Percentiles rank a stretch among this genome's conserved stretches.
Conservation (phyloP, 1,140 invertebrate genomes). For the Laodelphax striatellus region DNA sequence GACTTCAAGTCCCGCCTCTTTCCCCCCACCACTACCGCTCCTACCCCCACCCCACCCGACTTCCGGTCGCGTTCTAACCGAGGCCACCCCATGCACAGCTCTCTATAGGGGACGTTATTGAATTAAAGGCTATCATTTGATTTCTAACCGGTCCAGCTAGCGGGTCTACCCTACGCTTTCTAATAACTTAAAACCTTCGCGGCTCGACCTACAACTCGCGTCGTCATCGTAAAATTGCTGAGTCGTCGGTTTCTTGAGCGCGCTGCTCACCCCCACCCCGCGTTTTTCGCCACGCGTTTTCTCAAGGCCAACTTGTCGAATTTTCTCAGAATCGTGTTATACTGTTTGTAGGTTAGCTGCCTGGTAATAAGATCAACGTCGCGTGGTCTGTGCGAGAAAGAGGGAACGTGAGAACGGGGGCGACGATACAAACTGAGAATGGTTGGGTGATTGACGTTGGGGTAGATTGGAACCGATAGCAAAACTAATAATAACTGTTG, state of each 20-base stretch:
- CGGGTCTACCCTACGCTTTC: constrained; percentile 28
- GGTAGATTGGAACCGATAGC: too few relatives aligned
- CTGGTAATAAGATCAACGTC: too few relatives aligned
- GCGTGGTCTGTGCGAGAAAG: too few relatives aligned
- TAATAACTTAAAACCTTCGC: constrained; percentile 2
- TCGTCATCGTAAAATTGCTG: constrained; percentile 23
- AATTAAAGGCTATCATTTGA: constrained; percentile 64
- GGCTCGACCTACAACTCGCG: constrained; percentile 33
- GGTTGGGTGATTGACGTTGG: too few relatives aligned
- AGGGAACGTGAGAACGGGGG: too few relatives aligned
- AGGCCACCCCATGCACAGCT: constrained; percentile 12
- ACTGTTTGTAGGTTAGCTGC: background rate
- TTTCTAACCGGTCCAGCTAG: constrained; percentile 48
- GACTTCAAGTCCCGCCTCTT: background rate
- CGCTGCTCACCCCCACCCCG: background rate
- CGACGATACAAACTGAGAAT: too few relatives aligned
- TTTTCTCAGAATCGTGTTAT: constrained; percentile 1
- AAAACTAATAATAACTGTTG: too few relatives aligned
- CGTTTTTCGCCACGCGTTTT: too few relatives aligned
- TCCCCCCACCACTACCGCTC: background rate
- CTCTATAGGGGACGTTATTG: constrained; percentile 41
- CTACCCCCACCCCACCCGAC: too few relatives aligned
- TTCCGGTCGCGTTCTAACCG: too few relatives aligned
- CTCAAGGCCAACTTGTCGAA: constrained; percentile 11
- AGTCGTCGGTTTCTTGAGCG: constrained; percentile 9